These are phyloP conservation scores for Chrysemys picta DNA, from an alignment of 2,113 vertebrate genomes.

Conservation along the genomic window DNA sequence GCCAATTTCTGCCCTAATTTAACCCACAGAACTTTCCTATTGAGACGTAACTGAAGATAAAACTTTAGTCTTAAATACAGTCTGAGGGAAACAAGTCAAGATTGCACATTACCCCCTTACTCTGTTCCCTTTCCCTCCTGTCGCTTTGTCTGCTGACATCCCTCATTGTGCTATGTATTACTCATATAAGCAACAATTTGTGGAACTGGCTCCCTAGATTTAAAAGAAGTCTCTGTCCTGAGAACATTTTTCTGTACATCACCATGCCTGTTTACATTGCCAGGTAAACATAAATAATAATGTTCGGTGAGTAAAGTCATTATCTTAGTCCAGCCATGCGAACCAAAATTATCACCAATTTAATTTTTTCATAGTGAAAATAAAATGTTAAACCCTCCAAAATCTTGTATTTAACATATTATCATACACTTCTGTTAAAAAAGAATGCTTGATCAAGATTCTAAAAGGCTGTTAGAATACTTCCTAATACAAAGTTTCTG, in stretches of 20 bases:
- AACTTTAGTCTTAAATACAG: background rate
- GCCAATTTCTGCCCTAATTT: background rate
- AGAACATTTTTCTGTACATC: background rate
- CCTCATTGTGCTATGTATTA: background rate
- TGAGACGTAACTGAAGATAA: background rate
- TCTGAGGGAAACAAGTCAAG: background rate
- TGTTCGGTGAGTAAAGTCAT: background rate
- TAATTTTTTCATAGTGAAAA: background rate
- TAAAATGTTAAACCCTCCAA: background rate
- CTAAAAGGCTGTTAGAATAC: background rate
- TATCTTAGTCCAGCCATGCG: background rate
- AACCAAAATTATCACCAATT: background rate
- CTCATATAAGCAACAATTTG: background rate
- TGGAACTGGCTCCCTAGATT: background rate
- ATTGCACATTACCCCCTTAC: background rate
- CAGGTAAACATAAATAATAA: background rate
- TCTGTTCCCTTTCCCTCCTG: background rate
- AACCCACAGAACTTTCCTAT: background rate
- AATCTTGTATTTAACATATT: background rate
- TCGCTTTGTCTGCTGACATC: background rate
- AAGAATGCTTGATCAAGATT: constrained; percentile 15
- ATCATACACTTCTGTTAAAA: background rate
- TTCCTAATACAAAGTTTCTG: background rate
- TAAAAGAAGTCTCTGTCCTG: background rate
- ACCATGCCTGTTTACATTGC: background rate